Evolutionary conservation across 2,113 vertebrate species (phyloP).

Genomic region (Probosciger aterrimus): DNA sequence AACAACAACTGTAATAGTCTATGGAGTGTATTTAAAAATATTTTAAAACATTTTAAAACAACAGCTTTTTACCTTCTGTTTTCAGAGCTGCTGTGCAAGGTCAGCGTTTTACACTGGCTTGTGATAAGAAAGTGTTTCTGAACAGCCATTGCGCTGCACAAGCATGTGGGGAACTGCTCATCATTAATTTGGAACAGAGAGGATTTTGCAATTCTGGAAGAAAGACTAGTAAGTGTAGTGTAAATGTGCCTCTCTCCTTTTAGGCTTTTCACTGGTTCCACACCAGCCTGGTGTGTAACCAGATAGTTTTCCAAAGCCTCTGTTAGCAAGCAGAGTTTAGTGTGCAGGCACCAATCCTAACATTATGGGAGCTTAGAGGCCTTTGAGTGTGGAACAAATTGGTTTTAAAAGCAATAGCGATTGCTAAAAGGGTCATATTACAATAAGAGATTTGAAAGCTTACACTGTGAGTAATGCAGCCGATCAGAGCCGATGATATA

Average conservation of each 20-base stretch:
- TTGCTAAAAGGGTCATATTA: not conserved
- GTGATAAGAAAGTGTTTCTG: not conserved
- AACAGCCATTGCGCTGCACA: not conserved
- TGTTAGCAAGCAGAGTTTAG: not conserved
- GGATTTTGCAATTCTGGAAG: not conserved
- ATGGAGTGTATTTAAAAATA: not conserved
- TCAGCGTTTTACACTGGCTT: not conserved
- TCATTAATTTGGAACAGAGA: not conserved
- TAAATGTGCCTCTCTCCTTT: not conserved
- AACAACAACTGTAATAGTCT: not conserved
- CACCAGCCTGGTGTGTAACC: not conserved
- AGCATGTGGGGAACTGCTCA: not conserved
- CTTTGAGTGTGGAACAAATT: not conserved
- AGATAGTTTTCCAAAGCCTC: not conserved
- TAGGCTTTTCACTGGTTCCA: not conserved
- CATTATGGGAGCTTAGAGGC: slow-evolving; percentile 9
- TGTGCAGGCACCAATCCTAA: not conserved
- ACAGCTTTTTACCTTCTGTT: not conserved
- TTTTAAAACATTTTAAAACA: not conserved
- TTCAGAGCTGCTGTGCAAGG: not conserved
- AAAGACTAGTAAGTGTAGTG: not conserved
- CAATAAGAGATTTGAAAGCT: not conserved
- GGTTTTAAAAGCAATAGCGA: slow-evolving; percentile 9
- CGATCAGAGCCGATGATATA: not conserved
- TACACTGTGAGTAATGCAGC: not conserved